Base-by-base conservation (phyloP, 1,140 invertebrate species). In the Scaptomyza pallida region DNA sequence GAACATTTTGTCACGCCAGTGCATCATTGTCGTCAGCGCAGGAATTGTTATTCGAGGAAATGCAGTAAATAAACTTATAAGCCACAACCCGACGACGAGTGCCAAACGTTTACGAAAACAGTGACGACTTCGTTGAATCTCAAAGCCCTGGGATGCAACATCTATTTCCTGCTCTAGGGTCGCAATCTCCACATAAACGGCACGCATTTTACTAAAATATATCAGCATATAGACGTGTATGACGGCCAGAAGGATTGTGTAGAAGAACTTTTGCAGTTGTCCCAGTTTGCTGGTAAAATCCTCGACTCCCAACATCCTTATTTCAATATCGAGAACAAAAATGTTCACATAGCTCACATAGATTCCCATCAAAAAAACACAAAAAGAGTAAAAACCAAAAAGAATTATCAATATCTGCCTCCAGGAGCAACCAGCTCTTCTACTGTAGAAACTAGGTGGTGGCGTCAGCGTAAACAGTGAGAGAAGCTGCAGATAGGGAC, bases 231-330 rank as follows among this genome's bases (percentile, higher is more conserved):
- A 69, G 0, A 55, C 5, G 4, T 65, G 43, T 10, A 44, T 72
- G 45, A 45, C 10, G 5, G 44, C 3, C 5, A 60, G n/a, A 5
- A 72, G 30, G 0, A 78, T 0, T 0, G 37, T 35, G 5, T 59
- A 51, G n/a, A 64, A 35, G 2, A 51, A 0, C 30, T 78, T 88
- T 5, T 88, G 82, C 10, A 45, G 48, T 3, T 40, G 12, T 3
- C 82, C 82, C 59, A 88, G 55, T 0, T 55, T 71, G 8, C 33
- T 72, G 5, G 82, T 82, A 5, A 86, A 88, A 8, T 82, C 73
- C 1, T 47, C 55, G 41, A 86, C 13, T 5, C 63, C 10, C 17
- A 60, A 56, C 0, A n/a, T n/a, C 1, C 30, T 16, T 3, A 72
- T 56, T 41, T 88, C 77, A 10, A 41, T 1, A 19, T 19, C 21